phyloP scores from a whole-genome alignment of 2,113 vertebrate genomes.

The Athene cunicularia region DNA sequence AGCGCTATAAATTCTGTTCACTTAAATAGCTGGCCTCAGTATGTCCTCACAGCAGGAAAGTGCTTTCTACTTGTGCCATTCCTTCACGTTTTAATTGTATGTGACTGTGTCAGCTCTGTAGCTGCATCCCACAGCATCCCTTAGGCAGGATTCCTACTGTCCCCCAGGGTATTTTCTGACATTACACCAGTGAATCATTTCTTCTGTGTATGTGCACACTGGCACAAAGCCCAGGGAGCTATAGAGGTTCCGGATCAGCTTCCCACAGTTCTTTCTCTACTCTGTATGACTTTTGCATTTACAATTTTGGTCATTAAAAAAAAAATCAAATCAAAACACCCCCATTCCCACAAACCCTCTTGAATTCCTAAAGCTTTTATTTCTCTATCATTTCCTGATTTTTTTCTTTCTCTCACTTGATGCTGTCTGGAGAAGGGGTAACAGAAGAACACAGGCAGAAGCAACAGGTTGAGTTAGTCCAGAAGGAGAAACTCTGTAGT shows the following conservation, averaged over 20 bases:
- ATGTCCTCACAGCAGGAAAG: neutral
- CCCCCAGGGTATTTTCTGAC: neutral
- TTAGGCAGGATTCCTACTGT: neutral
- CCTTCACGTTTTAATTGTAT: neutral
- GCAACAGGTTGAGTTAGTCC: neutral
- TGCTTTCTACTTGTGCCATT: neutral
- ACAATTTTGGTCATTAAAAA: neutral
- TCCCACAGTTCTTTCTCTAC: constrained; percentile 25
- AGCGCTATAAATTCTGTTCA: neutral
- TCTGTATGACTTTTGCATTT: neutral
- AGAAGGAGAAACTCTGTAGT: neutral
- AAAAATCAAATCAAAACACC: neutral
- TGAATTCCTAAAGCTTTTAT: neutral
- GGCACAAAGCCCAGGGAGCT: constrained; percentile 18
- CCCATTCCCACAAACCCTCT: neutral
- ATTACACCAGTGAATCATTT: constrained; percentile 1
- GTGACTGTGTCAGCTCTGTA: neutral
- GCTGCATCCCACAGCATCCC: neutral
- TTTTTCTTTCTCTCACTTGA: neutral
- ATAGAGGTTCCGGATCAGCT: neutral
- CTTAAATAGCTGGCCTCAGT: neutral
- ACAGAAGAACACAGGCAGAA: neutral
- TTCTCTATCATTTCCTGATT: neutral
- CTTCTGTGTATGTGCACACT: neutral
- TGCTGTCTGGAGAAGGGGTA: neutral